Evolutionary conservation across 2,888 invertebrate species (phyloP), one percentile per base, ranked within the genome.

Genomic region (Dasysyrphus albostriatus): DNA sequence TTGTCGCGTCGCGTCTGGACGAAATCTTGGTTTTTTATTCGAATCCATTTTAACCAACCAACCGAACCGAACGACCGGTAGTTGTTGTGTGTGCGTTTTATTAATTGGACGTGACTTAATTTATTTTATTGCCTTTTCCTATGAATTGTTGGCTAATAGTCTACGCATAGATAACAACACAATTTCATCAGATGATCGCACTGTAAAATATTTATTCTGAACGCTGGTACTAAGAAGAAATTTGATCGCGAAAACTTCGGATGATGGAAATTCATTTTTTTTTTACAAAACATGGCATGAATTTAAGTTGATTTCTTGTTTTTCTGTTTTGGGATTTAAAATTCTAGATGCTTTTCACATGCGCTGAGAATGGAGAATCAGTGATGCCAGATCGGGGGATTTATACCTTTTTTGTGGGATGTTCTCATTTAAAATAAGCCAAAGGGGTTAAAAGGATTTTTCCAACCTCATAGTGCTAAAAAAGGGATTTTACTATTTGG

Each of bases 51-150:
- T 3, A 14, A 16, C 19, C 54, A 51, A 24, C 61, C 8, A 14
- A n/a, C n/a, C 49, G 12, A 51, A 24, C 61, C 14, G 14, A 29
- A 29, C 67, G 16, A 49, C 34, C 67, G 67, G 67, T 49, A 49
- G 47, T 63, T 44, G 44, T 10, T 44, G 39, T 42, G 63, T 67
- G 67, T 67, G 67, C 67, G 67, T 67, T 67, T 67, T 67, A 67
- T 67, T 67, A 67, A 67, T 69, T 69, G 69, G 69, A 69, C 69
- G 69, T 69, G 69, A 69, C 69, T 69, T 54, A 69, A 39, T 69
- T 69, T 69, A 69, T 69, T 69, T 69, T 39, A 69, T 54, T 54
- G 19, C 69, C 34, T 39, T 54, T 69, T 69, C 54, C 54, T 54
- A 39, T 12, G 69, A 69, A 69, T 51, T 37, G 51, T 51, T 69